Base-by-base conservation (phyloP, 2,888 invertebrate species). In the Saturnia japonica region DNA sequence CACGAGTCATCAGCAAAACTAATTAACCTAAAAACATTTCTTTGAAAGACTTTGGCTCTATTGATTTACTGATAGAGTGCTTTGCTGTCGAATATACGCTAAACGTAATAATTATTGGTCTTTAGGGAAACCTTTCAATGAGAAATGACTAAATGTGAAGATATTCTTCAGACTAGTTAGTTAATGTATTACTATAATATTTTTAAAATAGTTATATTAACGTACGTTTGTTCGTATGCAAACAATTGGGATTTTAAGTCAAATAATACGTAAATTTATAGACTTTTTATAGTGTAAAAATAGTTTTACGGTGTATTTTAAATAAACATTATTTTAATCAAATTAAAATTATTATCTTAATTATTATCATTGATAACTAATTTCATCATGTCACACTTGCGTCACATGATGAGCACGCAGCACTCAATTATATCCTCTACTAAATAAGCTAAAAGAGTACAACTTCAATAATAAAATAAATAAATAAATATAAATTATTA, bases 1-100 rank as follows among this genome's bases (percentile, higher is more conserved):
- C 75, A 76, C 79, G 75, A 78, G 77, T 82, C 82, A 83, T 81
- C 72, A 71, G 75, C 76, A 74, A 79, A 74, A 75, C 80, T 81
- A 83, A 86, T 86, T 86, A 86, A 84, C 83, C 82, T 77, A 85
- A 85, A 83, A 81, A 80, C 76, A 75, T 77, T 74, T 74, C 74
- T 78, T 77, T 76, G 73, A 67, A 71, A 60, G 22, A 45, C 45
- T 68, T 70, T 60, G 60, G 40, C 51, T 68, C 22, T 60, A 60
- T 47, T 67, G 0, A 7, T 34, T 47, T 0, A 34, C 12, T 2
- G 40, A n/a, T 40, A 51, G n/a, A 42, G 42, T 40, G 40, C 51
- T 67, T 67, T 70, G 28, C 54, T 43, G 54, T 25, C 28, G 54
- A 67, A 22, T 70, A 25, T 42, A 43, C 28, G 25, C 19, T 42